Evolutionary conservation across 2,797 vertebrate genomes (phyloP), one percentile per base, ranked within the genome.

Genomic region (Neosilurus mollespiculum): DNA sequence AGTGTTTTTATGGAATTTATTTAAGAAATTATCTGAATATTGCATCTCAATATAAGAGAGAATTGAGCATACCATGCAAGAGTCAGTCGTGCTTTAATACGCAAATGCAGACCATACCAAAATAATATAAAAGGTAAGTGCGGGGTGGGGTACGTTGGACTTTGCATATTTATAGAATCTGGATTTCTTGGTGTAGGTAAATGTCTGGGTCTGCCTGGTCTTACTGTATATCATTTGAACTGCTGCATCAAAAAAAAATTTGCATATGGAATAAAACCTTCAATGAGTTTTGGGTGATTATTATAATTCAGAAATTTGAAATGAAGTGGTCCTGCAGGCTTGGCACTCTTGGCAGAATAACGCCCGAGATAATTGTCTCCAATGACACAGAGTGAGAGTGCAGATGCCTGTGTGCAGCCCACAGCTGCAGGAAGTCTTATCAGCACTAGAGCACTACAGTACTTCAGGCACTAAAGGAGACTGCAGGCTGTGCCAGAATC

Each of bases 381-480:
- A 58, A 20, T 71, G 65, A 77, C 24, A 49, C 54, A 61, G 51
- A 77, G 24, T 22, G 61, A 26, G 69, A 83, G 73, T 64, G 76
- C 66, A 53, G 70, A 82, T 78, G 76, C 66, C 43, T 15, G 37
- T 71, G 59, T 80, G 18, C 58, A 49, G 54, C 65, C 30, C 61
- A 64, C 76, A 62, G 75, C 80, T 80, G 77, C 43, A 64, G 53
- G 54, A n/a, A 43, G 65, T 64, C 80, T 91, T 87, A 90, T 93
- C 88, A 86, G 88, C 73, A 62, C 78, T 59, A 70, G 87, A 86
- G 88, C 72, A 66, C 72, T 62, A 72, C 65, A 76, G 51, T 70
- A 65, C 75, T 61, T 78, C 65, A 80, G 87, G 82, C 87, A 84
- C 84, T 83, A 54, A 80, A 22, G 81, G 81, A 86, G 86, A 92